Evolutionary conservation across 2,113 vertebrate genomes (phyloP).

Genomic region (Nothoprocta perdicaria): DNA sequence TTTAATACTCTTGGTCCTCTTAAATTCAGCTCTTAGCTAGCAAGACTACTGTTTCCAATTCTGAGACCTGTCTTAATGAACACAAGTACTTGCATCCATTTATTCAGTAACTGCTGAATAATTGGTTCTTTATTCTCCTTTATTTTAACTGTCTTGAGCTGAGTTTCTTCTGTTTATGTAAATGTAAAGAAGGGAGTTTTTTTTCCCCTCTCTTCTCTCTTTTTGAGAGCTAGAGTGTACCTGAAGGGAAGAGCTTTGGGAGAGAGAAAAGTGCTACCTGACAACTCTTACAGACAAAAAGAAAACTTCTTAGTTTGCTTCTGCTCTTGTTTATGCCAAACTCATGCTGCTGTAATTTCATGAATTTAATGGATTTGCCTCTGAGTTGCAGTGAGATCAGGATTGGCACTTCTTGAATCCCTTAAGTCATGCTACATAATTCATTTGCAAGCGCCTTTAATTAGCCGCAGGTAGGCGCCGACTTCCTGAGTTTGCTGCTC

Average conservation of each 20-base stretch:
- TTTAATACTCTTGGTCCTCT: neutral
- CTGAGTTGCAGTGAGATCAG: neutral
- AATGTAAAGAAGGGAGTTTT: neutral
- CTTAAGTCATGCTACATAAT: neutral
- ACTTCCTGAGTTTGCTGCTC: neutral
- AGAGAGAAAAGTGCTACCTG: neutral
- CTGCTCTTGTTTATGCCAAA: neutral
- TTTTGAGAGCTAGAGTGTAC: neutral
- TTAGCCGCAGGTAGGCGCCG: slow-evolving; percentile 53
- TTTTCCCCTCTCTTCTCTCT: neutral
- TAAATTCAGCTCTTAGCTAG: neutral
- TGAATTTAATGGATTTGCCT: neutral
- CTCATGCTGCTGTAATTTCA: neutral
- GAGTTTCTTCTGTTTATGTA: neutral
- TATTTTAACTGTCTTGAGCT: neutral
- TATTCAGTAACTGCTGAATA: neutral
- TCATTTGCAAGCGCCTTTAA: slow-evolving; percentile 54
- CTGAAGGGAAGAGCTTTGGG: neutral
- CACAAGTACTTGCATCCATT: neutral
- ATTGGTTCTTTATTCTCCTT: neutral
- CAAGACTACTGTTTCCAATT: neutral
- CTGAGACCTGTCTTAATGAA: neutral
- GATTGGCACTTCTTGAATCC: neutral
- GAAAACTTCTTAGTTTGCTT: neutral
- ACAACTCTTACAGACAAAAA: neutral